Conservation (phyloP, 2,797 vertebrate species). For the Garrulus glandarius region DNA sequence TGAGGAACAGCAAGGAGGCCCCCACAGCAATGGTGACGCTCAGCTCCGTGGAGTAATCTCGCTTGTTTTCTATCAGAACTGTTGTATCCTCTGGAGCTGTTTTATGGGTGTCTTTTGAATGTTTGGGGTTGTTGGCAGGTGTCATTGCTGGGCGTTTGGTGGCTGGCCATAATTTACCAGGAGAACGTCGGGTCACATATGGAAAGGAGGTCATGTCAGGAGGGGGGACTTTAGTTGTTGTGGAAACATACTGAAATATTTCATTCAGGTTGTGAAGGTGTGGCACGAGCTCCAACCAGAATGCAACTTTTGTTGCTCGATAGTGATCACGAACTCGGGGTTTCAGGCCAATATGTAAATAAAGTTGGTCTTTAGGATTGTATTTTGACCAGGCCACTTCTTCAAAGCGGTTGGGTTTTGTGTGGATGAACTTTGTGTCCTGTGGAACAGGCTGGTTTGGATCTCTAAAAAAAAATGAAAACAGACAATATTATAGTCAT, state of each 20-base stretch:
- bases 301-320: constrained; percentile 94
- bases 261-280: constrained; percentile 96
- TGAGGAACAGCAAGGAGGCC: constrained; percentile 90
- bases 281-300: constrained; percentile 93
- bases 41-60: constrained; percentile 92
- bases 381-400: constrained; percentile 98
- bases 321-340: constrained; percentile 95
- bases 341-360: constrained; percentile 94
- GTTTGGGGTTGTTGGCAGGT: constrained; percentile 86
- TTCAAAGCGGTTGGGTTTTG: constrained; percentile 95
- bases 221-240: constrained; percentile 93
- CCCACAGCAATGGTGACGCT: constrained; percentile 94
- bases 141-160: constrained; percentile 93
- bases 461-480: constrained; percentile 77
- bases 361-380: constrained; percentile 95
- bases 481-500: neutral
- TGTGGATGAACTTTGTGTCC: constrained; percentile 98
- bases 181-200: constrained; percentile 86
- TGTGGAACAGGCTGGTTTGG: constrained; percentile 96
- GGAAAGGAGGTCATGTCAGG: constrained; percentile 94
- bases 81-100: constrained; percentile 84
- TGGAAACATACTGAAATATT: constrained; percentile 94
- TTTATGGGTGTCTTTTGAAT: constrained; percentile 86
- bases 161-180: constrained; percentile 91
- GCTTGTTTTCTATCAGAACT: constrained; percentile 89